A percentile compares a stretch with the other conserved stretches of the same genome.
phyloP scores from a whole-genome alignment of 2,797 vertebrate species.

The Lepilemur ruficaudatus region DNA sequence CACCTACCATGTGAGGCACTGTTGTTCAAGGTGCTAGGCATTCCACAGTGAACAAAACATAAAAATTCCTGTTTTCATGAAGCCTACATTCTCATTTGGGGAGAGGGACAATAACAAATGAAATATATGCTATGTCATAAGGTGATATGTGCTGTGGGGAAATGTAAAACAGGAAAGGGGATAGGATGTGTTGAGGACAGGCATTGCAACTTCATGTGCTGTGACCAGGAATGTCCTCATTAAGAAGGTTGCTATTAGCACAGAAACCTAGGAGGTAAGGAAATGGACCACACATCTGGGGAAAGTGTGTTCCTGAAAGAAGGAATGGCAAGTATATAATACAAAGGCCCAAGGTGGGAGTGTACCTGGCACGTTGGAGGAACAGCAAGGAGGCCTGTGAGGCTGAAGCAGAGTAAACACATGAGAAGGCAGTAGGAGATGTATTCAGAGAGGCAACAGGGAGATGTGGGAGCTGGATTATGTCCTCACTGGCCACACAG shows the following conservation, averaged over 20 bases:
- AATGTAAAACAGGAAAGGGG: neutral
- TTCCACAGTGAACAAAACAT: neutral
- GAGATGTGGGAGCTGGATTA: neutral
- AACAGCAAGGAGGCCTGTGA: neutral
- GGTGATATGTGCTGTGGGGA: neutral
- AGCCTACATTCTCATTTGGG: neutral
- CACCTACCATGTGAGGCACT: neutral
- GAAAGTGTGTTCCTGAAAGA: neutral
- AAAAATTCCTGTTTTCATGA: neutral
- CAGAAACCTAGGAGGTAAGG: neutral
- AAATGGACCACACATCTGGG: neutral
- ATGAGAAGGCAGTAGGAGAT: neutral
- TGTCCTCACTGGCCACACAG: neutral
- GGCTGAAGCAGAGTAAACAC: neutral
- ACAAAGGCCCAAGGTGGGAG: neutral
- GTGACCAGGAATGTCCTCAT: neutral
- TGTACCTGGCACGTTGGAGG: neutral
- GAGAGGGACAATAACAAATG: neutral
- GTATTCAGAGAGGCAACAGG: neutral
- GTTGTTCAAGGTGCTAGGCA: neutral
- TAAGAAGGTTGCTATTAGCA: neutral
- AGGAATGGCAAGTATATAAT: neutral
- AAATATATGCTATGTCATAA: neutral
- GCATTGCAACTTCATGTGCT: neutral
- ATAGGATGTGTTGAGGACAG: neutral